Percentiles rank a stretch among this genome's conserved stretches.
phyloP scores from a whole-genome alignment of 2,113 vertebrate species.

The Cynoglossus semilaevis region DNA sequence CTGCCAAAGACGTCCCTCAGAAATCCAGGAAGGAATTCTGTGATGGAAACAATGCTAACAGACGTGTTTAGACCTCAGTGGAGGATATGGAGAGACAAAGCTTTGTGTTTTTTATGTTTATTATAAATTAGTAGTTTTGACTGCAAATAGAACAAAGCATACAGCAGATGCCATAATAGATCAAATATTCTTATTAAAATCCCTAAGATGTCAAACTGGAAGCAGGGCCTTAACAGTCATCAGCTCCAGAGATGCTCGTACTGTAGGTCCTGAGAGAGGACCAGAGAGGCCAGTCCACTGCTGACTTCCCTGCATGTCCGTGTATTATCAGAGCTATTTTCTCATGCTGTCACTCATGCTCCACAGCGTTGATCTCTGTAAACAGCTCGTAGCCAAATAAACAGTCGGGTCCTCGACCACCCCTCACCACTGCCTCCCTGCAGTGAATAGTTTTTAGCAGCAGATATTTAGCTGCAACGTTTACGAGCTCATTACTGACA shows the following conservation, averaged over 20 bases:
- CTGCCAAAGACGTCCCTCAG: no score
- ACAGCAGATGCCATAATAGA: no score
- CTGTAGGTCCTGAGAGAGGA: conserved; percentile 24
- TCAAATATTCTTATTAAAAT: no score
- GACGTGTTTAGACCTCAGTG: no score
- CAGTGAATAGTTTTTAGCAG: background rate
- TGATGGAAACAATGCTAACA: no score
- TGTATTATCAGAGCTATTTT: conserved; percentile 54
- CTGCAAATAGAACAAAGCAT: no score
- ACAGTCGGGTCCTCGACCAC: conserved; percentile 36
- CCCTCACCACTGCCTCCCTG: conserved; percentile 16
- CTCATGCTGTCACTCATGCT: conserved; percentile 58
- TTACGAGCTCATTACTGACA: background rate
- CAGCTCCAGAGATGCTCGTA: background rate
- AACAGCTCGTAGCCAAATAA: conserved; percentile 65
- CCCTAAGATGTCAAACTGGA: background rate
- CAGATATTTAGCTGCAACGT: background rate
- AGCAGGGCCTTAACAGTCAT: background rate
- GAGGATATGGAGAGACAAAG: no score
- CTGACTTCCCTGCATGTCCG: conserved; percentile 36
- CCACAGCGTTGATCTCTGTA: conserved; percentile 48
- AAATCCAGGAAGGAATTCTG: no score
- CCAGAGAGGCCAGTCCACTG: background rate
- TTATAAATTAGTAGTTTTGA: no score
- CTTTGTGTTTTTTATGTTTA: no score